Percentiles rank a stretch among this genome's conserved stretches.
phyloP scores from a whole-genome alignment of 2,113 vertebrate species.

The Ammodytes marinus region DNA sequence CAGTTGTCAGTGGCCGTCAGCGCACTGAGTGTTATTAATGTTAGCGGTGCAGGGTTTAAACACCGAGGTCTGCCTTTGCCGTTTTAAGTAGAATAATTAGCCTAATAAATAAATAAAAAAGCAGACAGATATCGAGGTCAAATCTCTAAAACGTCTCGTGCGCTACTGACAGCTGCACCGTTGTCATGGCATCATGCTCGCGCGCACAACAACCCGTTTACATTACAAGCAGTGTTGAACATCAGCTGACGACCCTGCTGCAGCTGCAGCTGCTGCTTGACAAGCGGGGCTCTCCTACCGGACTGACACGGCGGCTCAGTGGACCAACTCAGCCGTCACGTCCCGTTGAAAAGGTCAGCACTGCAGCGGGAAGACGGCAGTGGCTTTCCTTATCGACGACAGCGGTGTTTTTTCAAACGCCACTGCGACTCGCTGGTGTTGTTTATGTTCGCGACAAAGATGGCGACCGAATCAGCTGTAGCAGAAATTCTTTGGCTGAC shows the following conservation, averaged over 20 bases:
- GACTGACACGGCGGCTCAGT: slow-evolving; percentile 53
- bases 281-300: slow-evolving; percentile 47
- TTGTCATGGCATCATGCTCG: slow-evolving; percentile 76
- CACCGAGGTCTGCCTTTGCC: accelerated
- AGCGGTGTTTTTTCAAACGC: slow-evolving; percentile 16
- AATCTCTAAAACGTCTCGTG: background rate
- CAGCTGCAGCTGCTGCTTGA: background rate
- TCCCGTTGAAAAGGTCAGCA: background rate
- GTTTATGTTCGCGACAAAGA: slow-evolving; percentile 86
- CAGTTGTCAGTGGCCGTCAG: background rate
- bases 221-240: background rate
- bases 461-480: slow-evolving; percentile 85
- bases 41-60: background rate
- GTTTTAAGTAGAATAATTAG: background rate
- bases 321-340: slow-evolving; percentile 42
- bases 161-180: slow-evolving; percentile 49
- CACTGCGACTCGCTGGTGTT: slow-evolving; percentile 59
- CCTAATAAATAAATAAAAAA: no score
- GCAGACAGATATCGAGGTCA: background rate
- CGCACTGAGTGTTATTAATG: background rate
- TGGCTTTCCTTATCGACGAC: slow-evolving; percentile 4
- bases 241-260: slow-evolving; percentile 36
- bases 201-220: slow-evolving; percentile 27
- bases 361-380: background rate
- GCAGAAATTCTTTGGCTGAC: slow-evolving; percentile 59